Evolutionary conservation across 2,888 invertebrate genomes (phyloP), one percentile per base, ranked within the genome.

Genomic region (Trachelus troglodyta): DNA sequence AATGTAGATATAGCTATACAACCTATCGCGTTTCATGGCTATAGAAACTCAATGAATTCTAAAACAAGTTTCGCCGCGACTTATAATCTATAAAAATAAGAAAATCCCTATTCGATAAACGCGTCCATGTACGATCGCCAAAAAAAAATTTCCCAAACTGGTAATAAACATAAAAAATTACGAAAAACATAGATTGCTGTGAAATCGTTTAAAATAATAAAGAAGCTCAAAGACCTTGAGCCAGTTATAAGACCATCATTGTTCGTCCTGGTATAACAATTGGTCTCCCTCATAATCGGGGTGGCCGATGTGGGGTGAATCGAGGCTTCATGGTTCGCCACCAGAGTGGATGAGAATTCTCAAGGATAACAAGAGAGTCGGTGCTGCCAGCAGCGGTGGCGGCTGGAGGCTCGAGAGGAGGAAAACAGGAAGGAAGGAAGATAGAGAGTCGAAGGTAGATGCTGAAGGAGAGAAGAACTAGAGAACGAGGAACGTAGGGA

Each of bases 231-330:
- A 35, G 75, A 76, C 76, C 76, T 78, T 9, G 56, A 33, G 34
- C 34, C 71, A 69, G 78, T 77, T 77, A 77, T 75, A 31, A 75
- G 77, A 74, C 79, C 77, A 81, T 82, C 80, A 84, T 83, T 81
- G 84, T 85, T 85, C 86, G 81, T 78, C 80, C 79, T 82, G 81
- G 86, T 85, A 85, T 86, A 85, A 87, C 86, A 87, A 86, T 87
- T 85, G 86, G 84, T 83, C 85, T 81, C 83, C 82, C 83, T 82
- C 84, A 84, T 85, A 85, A 86, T 85, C 83, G 77, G 77, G 79
- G 78, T 71, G 81, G 79, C 75, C 75, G 79, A 74, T 77, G 40
- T 15, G 40, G 40, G 75, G 78, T 78, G 81, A 69, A 76, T 74
- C 77, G 80, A 79, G 80, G 80, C 77, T 83, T 83, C 79, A 81